These are phyloP conservation scores for Melopsittacus undulatus DNA, from an alignment of 2,797 vertebrate genomes.

Conservation along the genomic window DNA sequence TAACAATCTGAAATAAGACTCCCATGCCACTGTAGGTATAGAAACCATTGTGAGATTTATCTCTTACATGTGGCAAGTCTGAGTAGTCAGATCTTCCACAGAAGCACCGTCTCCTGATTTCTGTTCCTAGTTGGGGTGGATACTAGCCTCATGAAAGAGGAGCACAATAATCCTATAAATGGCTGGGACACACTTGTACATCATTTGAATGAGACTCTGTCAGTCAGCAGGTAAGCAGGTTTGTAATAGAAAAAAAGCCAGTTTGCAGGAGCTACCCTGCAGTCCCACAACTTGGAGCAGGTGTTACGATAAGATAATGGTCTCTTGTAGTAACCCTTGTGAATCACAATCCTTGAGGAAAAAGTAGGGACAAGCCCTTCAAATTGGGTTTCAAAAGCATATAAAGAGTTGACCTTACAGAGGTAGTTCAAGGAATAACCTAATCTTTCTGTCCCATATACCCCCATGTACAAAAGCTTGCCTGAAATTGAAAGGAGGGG, in stretches of 20 bases:
- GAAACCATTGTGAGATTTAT: neutral
- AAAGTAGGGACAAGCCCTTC: conserved; percentile 68
- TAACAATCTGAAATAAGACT: neutral
- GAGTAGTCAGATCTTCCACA: neutral
- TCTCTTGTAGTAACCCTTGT: conserved; percentile 58
- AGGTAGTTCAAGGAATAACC: conserved; percentile 69
- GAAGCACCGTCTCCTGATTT: neutral
- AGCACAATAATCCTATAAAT: neutral
- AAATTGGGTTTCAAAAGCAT: conserved; percentile 67
- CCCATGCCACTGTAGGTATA: neutral
- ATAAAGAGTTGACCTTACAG: conserved; percentile 68
- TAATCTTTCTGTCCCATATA: conserved; percentile 69
- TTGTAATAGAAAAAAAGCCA: neutral
- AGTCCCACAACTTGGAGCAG: conserved; percentile 51
- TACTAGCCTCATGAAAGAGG: neutral
- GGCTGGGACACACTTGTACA: conserved; percentile 10
- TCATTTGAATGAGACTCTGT: conserved; percentile 46
- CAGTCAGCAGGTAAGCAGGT: conserved; percentile 46
- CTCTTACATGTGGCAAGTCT: neutral
- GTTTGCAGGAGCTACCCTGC: conserved; percentile 17
- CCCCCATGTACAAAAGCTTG: conserved; percentile 62
- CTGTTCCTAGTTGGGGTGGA: rapidly evolving
- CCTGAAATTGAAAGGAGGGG: conserved; percentile 52
- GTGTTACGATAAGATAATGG: conserved; percentile 65
- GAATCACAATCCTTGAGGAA: conserved; percentile 63